Evolutionary conservation across 1,140 invertebrate genomes (phyloP), one percentile per base, ranked within the genome.

Genomic region (Danaus melanippus): DNA sequence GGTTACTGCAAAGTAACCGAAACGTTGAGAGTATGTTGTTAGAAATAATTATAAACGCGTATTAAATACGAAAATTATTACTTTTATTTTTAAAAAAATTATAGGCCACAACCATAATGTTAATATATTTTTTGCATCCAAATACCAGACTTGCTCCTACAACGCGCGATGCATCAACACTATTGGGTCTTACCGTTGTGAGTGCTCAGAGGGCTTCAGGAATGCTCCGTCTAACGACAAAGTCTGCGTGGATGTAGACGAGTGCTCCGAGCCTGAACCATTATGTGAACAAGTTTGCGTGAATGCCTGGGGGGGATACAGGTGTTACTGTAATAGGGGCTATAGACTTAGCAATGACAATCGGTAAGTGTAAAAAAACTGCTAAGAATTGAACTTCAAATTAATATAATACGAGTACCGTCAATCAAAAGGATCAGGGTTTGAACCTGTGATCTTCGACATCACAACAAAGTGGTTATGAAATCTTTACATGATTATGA

Each of bases 211-310:
- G 1, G 95, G 95, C 0, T 96, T 95, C 76, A 88, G 90, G 47
- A 89, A 91, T 58, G 87, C 84, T 4, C 74, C 77, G 0, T 84
- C 85, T 15, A 77, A 85, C 50, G 81, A 86, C n/a, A 89, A 85
- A 56, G 83, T 81, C 10, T 93, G 92, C 62, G 84, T 89, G 17
- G 92, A 94, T 61, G 77, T 93, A 0, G 89, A 94, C 66, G 92
- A 94, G 73, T 94, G 93, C 58, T 50, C 77, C 8, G 84, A 88
- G 52, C 88, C 84, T 1, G 85, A 89, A 0, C 90, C 90, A 1
- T 72, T 93, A 0, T 98, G 96, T 69, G 91, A 96, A 62, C 95
- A 97, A 45, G 90, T 86, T 15, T 97, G 95, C 64, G 84, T 93
- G 40, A 97, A 97, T 74, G 89, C 91, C 4, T 95, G 93, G 93